Evolutionary conservation across 2,797 vertebrate species (phyloP), one percentile per base, ranked within the genome.

Genomic region (Onychomys leucogaster): DNA sequence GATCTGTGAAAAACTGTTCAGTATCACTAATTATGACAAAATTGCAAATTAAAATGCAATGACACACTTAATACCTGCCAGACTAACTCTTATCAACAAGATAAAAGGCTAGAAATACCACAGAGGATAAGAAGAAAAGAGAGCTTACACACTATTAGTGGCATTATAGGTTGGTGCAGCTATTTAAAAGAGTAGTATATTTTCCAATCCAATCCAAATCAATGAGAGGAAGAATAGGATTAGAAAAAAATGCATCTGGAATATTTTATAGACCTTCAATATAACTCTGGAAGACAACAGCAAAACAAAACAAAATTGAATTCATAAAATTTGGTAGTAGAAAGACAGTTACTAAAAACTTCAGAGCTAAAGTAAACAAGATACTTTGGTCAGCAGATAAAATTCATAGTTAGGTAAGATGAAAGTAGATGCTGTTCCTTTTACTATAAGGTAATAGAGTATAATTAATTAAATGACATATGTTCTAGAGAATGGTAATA

Each of bases 141-240:
- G 3, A 67, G 6, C 4, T 32, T 17, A 41, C 1, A 12, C 12
- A 17, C 8, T 25, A 4, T 65, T 25, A 5, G n/a, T 19, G 3
- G 0, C 2, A 32, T 49, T 75, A 65, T 77, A 76, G 49, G 49
- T 57, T 37, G 12, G 7, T 57, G 11, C 37, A 52, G 13, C 13
- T n/a, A 13, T 57, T 67, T 11, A 52, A 16, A 59, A 67, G 43
- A 59, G 2, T n/a, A 19, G 6, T 6, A 41, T 82, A 59, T 16
- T 59, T 37, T 81, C 55, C 16, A 61, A 43, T 19, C n/a, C 63
- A 57, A 13, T 41, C 59, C 3, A 46, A n/a, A 23, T 69, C 43
- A n/a, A 10, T 49, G 41, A 7, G 16, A 73, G 25, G 37, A 34
- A 23, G 37, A 43, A 41, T 32, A 59, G 10, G 12, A 43, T 32